Percentiles rank a stretch among this genome's conserved stretches.
Conservation (phyloP, 2,113 vertebrate species). For the Phaethon lepturus region DNA sequence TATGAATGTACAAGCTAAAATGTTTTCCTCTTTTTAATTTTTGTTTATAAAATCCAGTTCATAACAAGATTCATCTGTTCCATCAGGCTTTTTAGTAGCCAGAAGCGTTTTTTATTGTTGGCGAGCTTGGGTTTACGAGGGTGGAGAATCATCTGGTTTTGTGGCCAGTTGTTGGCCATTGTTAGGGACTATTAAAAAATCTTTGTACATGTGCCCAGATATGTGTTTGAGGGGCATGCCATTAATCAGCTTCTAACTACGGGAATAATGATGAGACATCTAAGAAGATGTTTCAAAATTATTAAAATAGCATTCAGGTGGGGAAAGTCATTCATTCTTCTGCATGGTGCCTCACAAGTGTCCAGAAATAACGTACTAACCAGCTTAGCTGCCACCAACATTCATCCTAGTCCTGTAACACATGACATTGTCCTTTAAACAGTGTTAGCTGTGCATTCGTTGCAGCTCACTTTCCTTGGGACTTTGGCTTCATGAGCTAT, state of each 20-base stretch:
- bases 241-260: slow-evolving; percentile 61
- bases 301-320: slow-evolving; percentile 48
- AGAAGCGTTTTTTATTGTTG: slow-evolving; percentile 64
- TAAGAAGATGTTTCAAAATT: slow-evolving; percentile 16
- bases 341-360: background rate
- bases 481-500: background rate
- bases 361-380: background rate
- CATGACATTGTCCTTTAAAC: background rate
- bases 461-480: background rate
- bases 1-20: slow-evolving; percentile 14
- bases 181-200: slow-evolving; percentile 51
- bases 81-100: slow-evolving; percentile 58
- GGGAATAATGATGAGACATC: slow-evolving; percentile 34
- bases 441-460: background rate
- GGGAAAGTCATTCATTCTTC: background rate
- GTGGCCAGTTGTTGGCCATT: slow-evolving; percentile 69
- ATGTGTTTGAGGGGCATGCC: slow-evolving; percentile 48
- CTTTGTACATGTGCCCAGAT: slow-evolving; percentile 60
- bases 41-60: slow-evolving; percentile 63
- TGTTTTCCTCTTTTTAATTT: slow-evolving; percentile 33
- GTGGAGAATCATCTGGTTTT: slow-evolving; percentile 66
- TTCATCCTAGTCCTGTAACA: background rate
- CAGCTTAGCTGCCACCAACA: background rate
- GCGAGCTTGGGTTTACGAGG: slow-evolving; percentile 38
- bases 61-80: slow-evolving; percentile 65